Percentiles rank a stretch among this genome's conserved stretches.
Conservation (phyloP, 1,140 invertebrate species). For the Cherax destructor region DNA sequence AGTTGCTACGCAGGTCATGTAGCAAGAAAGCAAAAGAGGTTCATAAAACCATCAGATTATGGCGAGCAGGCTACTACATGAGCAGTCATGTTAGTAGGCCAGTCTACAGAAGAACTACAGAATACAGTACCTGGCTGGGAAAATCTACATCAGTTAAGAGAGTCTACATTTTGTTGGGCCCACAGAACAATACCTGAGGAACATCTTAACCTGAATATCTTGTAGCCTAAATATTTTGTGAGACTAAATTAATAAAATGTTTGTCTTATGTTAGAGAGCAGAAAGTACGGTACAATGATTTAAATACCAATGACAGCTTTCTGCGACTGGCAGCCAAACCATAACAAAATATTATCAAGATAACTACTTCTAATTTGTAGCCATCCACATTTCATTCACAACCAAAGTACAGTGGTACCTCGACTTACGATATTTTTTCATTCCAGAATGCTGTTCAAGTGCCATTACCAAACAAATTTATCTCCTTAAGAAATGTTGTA, state of each 20-base stretch:
- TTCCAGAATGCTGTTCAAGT: no score
- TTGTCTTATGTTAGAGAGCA: not conserved
- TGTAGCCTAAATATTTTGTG: not conserved
- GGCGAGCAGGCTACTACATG: constrained; percentile 6
- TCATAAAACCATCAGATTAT: constrained; percentile 19
- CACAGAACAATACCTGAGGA: constrained; percentile 16
- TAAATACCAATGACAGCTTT: not conserved
- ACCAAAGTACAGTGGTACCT: no score
- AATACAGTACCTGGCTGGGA: not conserved
- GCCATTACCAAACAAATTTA: no score
- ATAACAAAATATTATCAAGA: not conserved
- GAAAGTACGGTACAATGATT: not conserved
- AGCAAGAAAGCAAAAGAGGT: constrained; percentile 28
- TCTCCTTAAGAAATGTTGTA: no score
- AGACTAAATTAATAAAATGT: not conserved
- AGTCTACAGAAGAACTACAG: constrained; percentile 22
- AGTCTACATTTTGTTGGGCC: not conserved
- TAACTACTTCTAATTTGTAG: not conserved
- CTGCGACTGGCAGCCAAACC: not conserved
- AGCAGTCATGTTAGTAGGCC: constrained; percentile 4
- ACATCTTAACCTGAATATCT: constrained; percentile 1
- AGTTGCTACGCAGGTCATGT: constrained; percentile 29
- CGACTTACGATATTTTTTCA: no score
- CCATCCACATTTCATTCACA: no score
- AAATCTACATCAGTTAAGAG: constrained; percentile 10